Evolutionary conservation across 2,113 vertebrate species (phyloP), one percentile per base, ranked within the genome.

Genomic region (Herpetotheres cachinnans): DNA sequence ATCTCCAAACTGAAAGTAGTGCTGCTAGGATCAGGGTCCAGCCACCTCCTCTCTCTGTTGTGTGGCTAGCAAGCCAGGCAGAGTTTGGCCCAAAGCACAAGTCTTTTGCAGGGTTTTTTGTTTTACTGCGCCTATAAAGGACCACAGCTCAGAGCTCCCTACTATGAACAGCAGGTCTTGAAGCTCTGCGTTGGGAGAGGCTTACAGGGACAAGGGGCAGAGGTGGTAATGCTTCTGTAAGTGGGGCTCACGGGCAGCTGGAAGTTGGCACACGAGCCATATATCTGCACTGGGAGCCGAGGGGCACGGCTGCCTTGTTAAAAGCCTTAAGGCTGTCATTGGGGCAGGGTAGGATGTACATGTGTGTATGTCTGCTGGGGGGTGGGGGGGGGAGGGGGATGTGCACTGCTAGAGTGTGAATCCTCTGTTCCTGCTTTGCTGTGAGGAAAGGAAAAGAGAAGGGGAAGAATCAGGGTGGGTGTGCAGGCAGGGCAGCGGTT

Each of bases 181-280:
- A 50, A 26, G 24, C 54, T 90, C 40, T 40, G 58, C 1, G 2
- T 34, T 1, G 2, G 66, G 65, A 44, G 46, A 40, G 82, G 22
- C 38, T 21, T 34, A 6, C 22, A 71, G 63, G 16, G 9, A 16
- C 10, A 0, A 1, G 50, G 14, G 32, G 13, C 34, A 27, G 58
- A 65, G 65, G 40, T 0, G 0, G 55, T 44, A 30, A 14, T 12
- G 0, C 3, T 14, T 20, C 16, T 40, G 34, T 11, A 7, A 9
- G 20, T 16, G 44, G 56, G 76, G 24, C 46, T 85, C 30, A 2
- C 2, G 1, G 50, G 6, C 3, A 49, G 9, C 42, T 76, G 82
- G 52, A 62, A 5, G 22, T 2, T 54, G 86, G 69, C 20, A 22
- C 54, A 16, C 0, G 3, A 46, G 47, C 50, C 66, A 22, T 52